Percentiles rank a stretch among this genome's conserved stretches.
Evolutionary conservation across 2,113 vertebrate species (phyloP).

Genomic region (Bos indicus): DNA sequence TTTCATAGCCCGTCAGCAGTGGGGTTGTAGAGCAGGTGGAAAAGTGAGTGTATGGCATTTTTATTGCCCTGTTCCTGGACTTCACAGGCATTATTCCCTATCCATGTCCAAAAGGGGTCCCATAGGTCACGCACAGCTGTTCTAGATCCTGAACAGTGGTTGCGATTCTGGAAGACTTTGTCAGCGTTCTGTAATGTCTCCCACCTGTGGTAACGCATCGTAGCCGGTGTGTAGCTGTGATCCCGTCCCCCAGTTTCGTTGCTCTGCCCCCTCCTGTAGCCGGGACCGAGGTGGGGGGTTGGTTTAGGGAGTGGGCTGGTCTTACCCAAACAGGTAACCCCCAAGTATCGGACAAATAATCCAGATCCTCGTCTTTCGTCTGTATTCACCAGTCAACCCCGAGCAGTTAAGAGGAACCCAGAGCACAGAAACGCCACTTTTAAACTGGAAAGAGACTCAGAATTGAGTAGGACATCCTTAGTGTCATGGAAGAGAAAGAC

Average conservation of each 20-base stretch:
- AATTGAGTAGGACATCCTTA: not conserved
- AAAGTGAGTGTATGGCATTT: not conserved
- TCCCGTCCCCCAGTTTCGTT: fast-evolving
- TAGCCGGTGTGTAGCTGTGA: fast-evolving
- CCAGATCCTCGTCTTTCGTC: not conserved
- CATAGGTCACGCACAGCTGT: not conserved
- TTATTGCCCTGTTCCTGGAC: not conserved
- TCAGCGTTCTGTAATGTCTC: not conserved
- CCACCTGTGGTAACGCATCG: not conserved
- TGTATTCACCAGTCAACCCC: not conserved
- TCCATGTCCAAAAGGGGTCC: not conserved
- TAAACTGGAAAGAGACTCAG: not conserved
- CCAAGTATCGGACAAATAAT: not conserved
- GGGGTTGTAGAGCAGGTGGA: not conserved
- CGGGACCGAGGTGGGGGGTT: not conserved
- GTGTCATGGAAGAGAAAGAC: not conserved
- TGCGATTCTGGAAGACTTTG: not conserved
- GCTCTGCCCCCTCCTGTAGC: not conserved
- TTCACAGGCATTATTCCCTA: no score
- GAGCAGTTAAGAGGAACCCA: no score
- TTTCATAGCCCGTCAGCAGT: not conserved
- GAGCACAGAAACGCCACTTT: no score
- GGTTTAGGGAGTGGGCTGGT: not conserved
- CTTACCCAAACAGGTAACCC: not conserved
- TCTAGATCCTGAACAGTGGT: not conserved